Percentiles rank a stretch among this genome's conserved stretches.
These are phyloP conservation scores for Drosophila neocordata DNA, from an alignment of 1,140 invertebrate genomes.

Conservation along the genomic window DNA sequence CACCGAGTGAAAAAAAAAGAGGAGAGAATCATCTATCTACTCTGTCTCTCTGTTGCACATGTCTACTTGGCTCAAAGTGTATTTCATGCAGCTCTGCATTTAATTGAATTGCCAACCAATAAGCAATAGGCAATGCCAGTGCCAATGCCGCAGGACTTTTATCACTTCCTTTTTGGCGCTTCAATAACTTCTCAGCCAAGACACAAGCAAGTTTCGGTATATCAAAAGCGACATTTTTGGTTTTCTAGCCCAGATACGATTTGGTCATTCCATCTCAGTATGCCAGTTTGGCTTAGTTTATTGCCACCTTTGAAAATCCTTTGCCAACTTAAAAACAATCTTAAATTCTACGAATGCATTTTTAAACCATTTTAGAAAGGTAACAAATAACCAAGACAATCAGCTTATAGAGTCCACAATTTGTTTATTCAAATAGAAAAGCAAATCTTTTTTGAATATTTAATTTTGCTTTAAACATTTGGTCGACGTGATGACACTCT, in stretches of 20 bases:
- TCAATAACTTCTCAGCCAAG: conserved; percentile 27
- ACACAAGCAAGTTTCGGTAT: background rate
- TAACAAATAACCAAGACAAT: too few relatives aligned
- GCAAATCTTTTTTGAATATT: too few relatives aligned
- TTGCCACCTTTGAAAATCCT: too few relatives aligned
- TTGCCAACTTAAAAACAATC: too few relatives aligned
- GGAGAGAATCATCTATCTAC: background rate
- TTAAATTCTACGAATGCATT: too few relatives aligned
- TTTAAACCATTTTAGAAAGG: too few relatives aligned
- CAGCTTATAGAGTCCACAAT: too few relatives aligned
- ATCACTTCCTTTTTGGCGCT: conserved; percentile 16
- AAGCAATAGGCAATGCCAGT: conserved; percentile 42
- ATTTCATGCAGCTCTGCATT: conserved; percentile 77
- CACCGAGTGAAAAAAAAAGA: conserved; percentile 8
- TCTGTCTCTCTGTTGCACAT: background rate
- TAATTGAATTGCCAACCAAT: conserved; percentile 64
- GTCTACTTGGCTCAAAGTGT: conserved; percentile 48
- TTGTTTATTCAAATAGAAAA: too few relatives aligned
- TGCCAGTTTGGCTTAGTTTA: background rate
- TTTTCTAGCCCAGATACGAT: background rate
- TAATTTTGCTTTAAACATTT: too few relatives aligned
- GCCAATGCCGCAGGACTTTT: conserved; percentile 26
- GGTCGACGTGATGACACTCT: too few relatives aligned
- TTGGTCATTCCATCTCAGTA: background rate
- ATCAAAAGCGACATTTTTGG: background rate